Conservation (phyloP, 1,140 invertebrate species). For the Drosophila nigromelanica region DNA sequence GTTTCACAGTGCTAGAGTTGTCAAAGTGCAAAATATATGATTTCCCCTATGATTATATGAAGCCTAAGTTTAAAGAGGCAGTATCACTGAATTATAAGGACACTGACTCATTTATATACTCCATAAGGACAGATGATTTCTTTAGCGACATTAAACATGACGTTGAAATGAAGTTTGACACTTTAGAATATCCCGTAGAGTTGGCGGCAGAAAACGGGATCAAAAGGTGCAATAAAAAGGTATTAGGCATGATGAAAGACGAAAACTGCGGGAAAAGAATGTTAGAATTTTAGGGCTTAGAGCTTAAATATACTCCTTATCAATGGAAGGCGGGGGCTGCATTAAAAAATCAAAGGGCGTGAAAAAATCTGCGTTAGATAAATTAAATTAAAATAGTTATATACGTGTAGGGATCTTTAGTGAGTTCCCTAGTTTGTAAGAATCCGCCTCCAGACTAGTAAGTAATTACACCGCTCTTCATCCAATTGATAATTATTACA, state of each 20-base stretch:
- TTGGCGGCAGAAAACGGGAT: too few species aligned
- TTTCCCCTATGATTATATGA: constrained; percentile 71
- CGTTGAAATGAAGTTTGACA: too few species aligned
- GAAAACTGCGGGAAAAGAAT: background rate
- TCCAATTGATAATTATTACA: too few species aligned
- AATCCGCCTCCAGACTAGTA: too few species aligned
- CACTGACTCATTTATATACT: constrained; percentile 84
- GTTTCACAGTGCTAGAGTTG: constrained; percentile 82
- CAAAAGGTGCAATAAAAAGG: too few species aligned
- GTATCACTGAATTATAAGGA: constrained; percentile 81
- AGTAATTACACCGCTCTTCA: too few species aligned
- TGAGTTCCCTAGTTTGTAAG: too few species aligned
- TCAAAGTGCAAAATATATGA: constrained; percentile 78
- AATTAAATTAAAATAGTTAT: background rate
- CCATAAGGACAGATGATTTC: too few species aligned
- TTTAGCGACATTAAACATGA: too few species aligned
- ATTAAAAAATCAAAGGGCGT: background rate
- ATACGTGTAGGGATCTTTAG: too few species aligned
- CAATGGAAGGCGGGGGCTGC: background rate
- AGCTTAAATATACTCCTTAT: background rate
- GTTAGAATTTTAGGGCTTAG: background rate
- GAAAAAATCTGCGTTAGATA: background rate
- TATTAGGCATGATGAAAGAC: too few species aligned
- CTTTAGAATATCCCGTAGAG: too few species aligned
- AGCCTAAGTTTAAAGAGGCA: constrained; percentile 53